These are phyloP conservation scores for Orchestes rusci DNA, from an alignment of 2,888 invertebrate species.

Conservation along the genomic window DNA sequence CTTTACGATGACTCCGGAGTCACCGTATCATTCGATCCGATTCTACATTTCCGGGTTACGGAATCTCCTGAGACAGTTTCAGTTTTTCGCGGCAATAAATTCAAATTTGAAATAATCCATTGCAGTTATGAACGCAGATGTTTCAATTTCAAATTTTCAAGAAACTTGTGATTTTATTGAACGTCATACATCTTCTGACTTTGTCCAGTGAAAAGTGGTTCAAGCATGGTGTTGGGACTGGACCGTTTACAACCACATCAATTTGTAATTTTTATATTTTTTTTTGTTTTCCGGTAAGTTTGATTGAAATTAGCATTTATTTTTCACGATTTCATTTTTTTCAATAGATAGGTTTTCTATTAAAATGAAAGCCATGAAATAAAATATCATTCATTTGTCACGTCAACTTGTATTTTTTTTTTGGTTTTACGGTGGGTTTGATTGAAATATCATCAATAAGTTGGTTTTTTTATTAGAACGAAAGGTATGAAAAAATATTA, in stretches of 20 bases:
- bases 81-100: neutral
- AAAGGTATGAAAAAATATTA: too few species aligned
- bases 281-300: slow-evolving; percentile 17
- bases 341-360: too few species aligned
- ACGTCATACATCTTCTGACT: neutral
- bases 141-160: slow-evolving; percentile 1
- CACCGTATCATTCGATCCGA: slow-evolving; percentile 11
- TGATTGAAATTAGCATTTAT: too few species aligned
- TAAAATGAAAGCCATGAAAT: too few species aligned
- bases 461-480: too few species aligned
- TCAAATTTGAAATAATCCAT: neutral
- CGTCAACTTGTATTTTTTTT: too few species aligned
- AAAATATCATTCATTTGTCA: too few species aligned
- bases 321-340: too few species aligned
- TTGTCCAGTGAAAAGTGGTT: slow-evolving; percentile 15
- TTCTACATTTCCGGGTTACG: slow-evolving; percentile 6
- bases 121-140: slow-evolving; percentile 17
- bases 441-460: too few species aligned
- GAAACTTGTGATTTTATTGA: slow-evolving; percentile 3
- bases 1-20: slow-evolving; percentile 17
- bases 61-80: neutral
- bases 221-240: slow-evolving; percentile 14
- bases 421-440: too few species aligned
- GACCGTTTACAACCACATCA: slow-evolving; percentile 6
- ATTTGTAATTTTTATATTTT: slow-evolving; percentile 16